phyloP scores from a whole-genome alignment of 2,113 vertebrate species.

The Pteronura brasiliensis region DNA sequence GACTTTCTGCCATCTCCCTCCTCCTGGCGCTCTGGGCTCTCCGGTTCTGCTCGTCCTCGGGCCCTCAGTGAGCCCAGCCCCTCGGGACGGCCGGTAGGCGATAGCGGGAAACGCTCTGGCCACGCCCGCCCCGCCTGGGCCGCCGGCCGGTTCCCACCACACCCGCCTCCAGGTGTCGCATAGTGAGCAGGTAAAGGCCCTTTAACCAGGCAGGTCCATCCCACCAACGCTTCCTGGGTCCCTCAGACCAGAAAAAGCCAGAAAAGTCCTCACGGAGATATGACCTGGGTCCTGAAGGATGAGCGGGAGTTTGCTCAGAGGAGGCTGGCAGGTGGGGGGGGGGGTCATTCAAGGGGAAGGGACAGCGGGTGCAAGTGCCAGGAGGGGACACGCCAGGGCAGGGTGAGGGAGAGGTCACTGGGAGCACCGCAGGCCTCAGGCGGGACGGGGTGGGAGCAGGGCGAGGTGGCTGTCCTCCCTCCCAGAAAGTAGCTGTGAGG shows the following conservation, averaged over 20 bases:
- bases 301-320: background rate
- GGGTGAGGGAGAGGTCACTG: background rate
- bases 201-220: background rate
- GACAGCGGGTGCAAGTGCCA: background rate
- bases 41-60: accelerated
- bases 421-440: background rate
- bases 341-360: background rate
- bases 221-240: background rate
- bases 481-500: too few relatives aligned
- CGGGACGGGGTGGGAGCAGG: accelerated
- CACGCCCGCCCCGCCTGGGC: too few relatives aligned
- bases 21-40: background rate
- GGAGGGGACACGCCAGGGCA: background rate
- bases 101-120: background rate
- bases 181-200: background rate
- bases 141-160: background rate
- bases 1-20: background rate
- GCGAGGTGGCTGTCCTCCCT: accelerated
- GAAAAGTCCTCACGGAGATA: background rate
- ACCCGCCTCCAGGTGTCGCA: too few relatives aligned
- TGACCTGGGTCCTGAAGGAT: accelerated
- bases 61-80: too few relatives aligned
- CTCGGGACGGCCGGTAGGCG: too few relatives aligned
- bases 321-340: background rate
- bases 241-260: background rate